Evolutionary conservation across 2,888 invertebrate genomes (phyloP).

Genomic region (Synanthedon vespiformis): DNA sequence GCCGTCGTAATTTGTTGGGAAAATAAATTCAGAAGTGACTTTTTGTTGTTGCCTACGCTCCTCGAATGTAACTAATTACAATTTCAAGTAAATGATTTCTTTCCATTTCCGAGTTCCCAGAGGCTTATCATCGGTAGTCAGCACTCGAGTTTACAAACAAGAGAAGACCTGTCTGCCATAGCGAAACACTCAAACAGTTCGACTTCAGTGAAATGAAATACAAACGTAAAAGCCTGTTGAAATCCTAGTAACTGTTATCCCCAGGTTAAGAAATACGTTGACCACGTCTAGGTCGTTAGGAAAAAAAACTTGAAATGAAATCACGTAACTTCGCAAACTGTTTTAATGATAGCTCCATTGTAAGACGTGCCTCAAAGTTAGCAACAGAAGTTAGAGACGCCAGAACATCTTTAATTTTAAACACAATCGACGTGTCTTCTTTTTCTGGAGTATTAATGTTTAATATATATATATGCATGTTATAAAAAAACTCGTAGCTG

Average conservation of each 20-base stretch:
- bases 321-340: slow-evolving; percentile 10
- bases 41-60: not conserved
- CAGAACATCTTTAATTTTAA: not conserved
- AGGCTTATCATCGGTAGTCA: no score
- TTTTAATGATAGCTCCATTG: slow-evolving; percentile 13
- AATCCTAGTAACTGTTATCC: not conserved
- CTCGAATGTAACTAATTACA: no score
- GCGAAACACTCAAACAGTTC: no score
- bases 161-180: no score
- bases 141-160: no score
- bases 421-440: not conserved
- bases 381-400: not conserved
- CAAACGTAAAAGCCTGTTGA: not conserved
- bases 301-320: slow-evolving; percentile 7
- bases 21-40: slow-evolving; percentile 2
- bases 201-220: no score
- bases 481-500: no score
- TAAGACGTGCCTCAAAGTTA: not conserved
- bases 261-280: not conserved
- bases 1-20: slow-evolving; percentile 2
- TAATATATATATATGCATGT: no score
- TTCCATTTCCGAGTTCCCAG: no score
- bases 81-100: no score
- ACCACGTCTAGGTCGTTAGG: not conserved
- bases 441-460: no score